Conservation (phyloP, 2,888 invertebrate species). For the Myopa tessellatipennis region DNA sequence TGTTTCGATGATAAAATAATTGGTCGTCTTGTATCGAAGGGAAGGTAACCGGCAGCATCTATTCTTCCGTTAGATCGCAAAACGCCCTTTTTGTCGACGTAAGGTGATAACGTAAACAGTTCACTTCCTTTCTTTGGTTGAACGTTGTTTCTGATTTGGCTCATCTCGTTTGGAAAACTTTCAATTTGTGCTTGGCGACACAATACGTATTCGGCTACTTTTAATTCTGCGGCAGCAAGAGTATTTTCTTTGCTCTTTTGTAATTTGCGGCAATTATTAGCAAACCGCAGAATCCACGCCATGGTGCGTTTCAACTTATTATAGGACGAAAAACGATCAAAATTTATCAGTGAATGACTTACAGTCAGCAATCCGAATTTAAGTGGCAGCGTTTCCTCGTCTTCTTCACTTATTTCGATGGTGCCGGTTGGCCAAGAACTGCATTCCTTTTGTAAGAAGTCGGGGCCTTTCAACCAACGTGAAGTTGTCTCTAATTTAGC, state of each 20-base stretch:
- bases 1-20: slow-evolving; percentile 39
- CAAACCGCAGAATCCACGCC: slow-evolving; percentile 13
- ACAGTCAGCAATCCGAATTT: slow-evolving; percentile 10
- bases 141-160: not conserved
- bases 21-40: slow-evolving; percentile 36
- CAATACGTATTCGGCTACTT: not conserved
- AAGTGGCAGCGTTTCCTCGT: not conserved
- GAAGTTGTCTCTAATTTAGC: not conserved
- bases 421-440: not conserved
- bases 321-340: slow-evolving; percentile 11
- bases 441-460: not conserved
- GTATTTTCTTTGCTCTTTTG: not conserved
- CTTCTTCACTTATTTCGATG: not conserved
- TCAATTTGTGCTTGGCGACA: slow-evolving; percentile 17
- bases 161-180: not conserved
- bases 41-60: slow-evolving; percentile 41
- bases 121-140: not conserved
- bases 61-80: slow-evolving; percentile 30
- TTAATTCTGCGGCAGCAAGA: slow-evolving; percentile 7
- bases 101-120: not conserved
- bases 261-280: not conserved
- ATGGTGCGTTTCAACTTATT: slow-evolving; percentile 7
- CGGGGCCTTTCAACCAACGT: not conserved
- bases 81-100: not conserved
- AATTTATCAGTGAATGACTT: not conserved